Base-by-base conservation (phyloP, 1,140 invertebrate genomes). In the Wasmannia auropunctata region DNA sequence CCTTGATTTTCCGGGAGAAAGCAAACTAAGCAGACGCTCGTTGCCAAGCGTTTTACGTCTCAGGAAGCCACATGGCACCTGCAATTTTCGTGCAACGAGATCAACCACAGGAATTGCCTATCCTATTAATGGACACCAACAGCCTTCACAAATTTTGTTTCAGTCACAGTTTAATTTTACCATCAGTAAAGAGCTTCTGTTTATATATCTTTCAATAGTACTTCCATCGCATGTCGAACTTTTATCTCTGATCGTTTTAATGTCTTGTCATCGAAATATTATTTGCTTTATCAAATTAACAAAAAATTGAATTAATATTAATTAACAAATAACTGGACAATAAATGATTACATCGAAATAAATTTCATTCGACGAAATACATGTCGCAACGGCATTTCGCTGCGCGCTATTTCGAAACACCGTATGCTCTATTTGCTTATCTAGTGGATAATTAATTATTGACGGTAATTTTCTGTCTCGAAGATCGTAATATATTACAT, bases 401-500 rank as follows among this genome's bases (percentile, higher is more conserved):
- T n/a, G 14, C 14, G 14, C 22, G 7, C 25, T 46, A 60, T 83
- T 83, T 74, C 10, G 8, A 34, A 22, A 56, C 19, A 37, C 25
- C 8, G 22, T 25, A 28, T 25, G 37, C 10, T 83, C 28, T 58
- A 83, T 46, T 83, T 83, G 37, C 67, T 60, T 58, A 72, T 72
- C 67, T 79, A 16, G 14, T 40, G 37, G n/a, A 19, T 34, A 83
- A 83, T 81, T 81, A 81, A 81, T 83, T 74, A 83, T n/a, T 10
- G n/a, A 25, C 0, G n/a, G 25, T 60, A 72, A 83, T 60, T 74
- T 58, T 58, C 67, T n/a, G 28, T 74, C 5, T 54, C 19, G 19
- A 14, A 14, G 34, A 11, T 43, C 4, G 28, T 58, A 60, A 83
- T 40, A 83, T 74, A 83, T 83, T n/a, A 22, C 25, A 37, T 34